Percentiles rank a stretch among this genome's conserved stretches.
phyloP scores from a whole-genome alignment of 2,888 invertebrate species.

The Campoplex capitator region DNA sequence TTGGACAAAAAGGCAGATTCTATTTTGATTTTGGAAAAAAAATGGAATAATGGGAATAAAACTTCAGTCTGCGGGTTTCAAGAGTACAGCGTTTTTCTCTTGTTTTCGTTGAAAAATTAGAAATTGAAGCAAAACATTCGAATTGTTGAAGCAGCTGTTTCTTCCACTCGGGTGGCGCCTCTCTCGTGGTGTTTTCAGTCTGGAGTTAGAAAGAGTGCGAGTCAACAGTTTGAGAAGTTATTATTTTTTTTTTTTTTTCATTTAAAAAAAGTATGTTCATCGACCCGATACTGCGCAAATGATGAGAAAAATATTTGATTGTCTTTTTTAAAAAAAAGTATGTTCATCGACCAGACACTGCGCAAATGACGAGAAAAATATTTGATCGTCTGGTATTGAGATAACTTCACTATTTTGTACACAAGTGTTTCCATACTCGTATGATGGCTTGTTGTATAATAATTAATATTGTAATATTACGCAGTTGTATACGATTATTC shows the following conservation, averaged over 20 bases:
- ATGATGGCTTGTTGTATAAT: no score
- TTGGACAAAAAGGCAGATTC: not conserved
- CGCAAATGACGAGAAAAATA: no score
- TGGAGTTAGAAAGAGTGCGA: not conserved
- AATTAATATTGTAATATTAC: no score
- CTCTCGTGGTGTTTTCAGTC: not conserved
- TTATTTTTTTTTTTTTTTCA: not conserved
- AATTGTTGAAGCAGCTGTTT: not conserved
- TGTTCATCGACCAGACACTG: no score
- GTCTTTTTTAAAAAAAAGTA: not conserved
- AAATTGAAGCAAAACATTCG: not conserved
- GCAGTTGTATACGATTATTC: no score
- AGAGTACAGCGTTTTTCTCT: no score
- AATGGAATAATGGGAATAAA: not conserved
- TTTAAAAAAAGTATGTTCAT: not conserved
- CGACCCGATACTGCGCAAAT: no score
- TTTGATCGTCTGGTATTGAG: no score
- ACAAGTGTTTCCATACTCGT: no score
- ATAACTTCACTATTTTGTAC: no score
- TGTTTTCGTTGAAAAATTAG: not conserved
- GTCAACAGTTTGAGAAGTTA: not conserved
- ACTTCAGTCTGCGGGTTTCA: no score
- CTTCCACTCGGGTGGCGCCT: not conserved
- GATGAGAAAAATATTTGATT: no score
- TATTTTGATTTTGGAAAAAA: not conserved